Conservation (phyloP, 1,140 invertebrate species). For the Sitophilus oryzae region DNA sequence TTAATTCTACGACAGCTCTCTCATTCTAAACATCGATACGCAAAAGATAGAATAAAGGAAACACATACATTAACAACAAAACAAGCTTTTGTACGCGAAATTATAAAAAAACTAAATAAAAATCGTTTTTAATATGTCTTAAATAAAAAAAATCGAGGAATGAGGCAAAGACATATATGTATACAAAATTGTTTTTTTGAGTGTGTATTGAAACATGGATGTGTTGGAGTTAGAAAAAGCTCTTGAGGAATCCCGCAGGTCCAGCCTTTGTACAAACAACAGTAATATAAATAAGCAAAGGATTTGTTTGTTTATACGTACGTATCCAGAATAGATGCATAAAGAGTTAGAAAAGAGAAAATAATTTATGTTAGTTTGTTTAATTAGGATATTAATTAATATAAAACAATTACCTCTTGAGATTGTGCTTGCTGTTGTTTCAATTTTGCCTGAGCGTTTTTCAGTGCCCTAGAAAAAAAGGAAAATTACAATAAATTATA, state of each 20-base stretch:
- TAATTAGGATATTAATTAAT: neutral
- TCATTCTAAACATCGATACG: too few relatives aligned
- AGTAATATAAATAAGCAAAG: neutral
- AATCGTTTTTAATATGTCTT: too few relatives aligned
- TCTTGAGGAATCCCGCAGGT: conserved; percentile 82
- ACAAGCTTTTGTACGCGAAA: too few relatives aligned
- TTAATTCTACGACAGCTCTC: too few relatives aligned
- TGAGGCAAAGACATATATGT: too few relatives aligned
- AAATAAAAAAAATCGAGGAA: too few relatives aligned
- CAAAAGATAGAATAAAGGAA: too few relatives aligned
- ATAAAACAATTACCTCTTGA: conserved; percentile 56
- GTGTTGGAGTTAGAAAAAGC: conserved; percentile 68
- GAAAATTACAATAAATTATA: neutral
- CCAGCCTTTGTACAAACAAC: conserved; percentile 54
- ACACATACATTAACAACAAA: too few relatives aligned
- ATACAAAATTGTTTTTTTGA: too few relatives aligned
- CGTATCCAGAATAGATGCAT: conserved; percentile 13
- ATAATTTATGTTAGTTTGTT: conserved; percentile 8
- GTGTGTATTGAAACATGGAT: too few relatives aligned
- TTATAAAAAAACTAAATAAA: too few relatives aligned
- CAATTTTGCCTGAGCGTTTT: conserved; percentile 79
- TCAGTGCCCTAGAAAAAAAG: conserved; percentile 64
- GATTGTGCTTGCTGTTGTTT: conserved; percentile 66
- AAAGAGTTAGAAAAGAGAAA: conserved; percentile 8
- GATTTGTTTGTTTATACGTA: conserved; percentile 20